Evolutionary conservation across 2,113 vertebrate genomes (phyloP), one percentile per base, ranked within the genome.

Genomic region (Neogobius melanostomus): DNA sequence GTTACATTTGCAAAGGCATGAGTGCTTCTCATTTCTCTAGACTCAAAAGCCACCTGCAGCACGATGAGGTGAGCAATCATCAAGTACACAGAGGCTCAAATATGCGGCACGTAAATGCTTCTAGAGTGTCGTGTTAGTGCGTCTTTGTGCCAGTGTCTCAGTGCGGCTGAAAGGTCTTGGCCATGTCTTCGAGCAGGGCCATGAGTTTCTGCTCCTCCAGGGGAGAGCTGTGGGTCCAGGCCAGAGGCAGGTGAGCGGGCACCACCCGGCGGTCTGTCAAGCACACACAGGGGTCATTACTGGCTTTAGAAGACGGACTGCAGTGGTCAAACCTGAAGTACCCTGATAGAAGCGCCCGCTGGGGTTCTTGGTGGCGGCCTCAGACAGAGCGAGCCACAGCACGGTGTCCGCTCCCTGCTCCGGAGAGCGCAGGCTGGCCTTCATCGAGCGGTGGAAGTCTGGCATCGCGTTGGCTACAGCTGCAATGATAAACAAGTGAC

Each of bases 371-470:
- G 65, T 8, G 0, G 90, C 78, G 7, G 84, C 87, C 74, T 92
- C 92, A 0, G 92, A 92, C 57, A 93, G 16, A 8, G 93, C 84
- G 45, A 94, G 88, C 93, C 93, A 94, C 54, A 93, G 79, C 51
- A 84, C 78, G 0, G 93, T 94, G 87, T 94, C 93, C 0, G 93
- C 91, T 0, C 93, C 93, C 82, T 94, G 92, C 64, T 93, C 93
- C 0, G 93, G 91, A 60, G 83, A 87, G 67, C 93, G 76, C 79
- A 94, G 86, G 42, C 89, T 92, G 42, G 89, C 87, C 84, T 89
- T 90, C 93, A 94, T 94, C 1, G 92, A 93, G 28, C 66, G 74
- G 62, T 94, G 90, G 86, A 94, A 94, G 66, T 94, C 93, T 50
- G 93, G 93, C 92, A 93, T 93, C 36, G 88, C 83, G 0, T 89